Evolutionary conservation across 1,140 invertebrate genomes (phyloP).

Genomic region (Octopus bimaculoides): DNA sequence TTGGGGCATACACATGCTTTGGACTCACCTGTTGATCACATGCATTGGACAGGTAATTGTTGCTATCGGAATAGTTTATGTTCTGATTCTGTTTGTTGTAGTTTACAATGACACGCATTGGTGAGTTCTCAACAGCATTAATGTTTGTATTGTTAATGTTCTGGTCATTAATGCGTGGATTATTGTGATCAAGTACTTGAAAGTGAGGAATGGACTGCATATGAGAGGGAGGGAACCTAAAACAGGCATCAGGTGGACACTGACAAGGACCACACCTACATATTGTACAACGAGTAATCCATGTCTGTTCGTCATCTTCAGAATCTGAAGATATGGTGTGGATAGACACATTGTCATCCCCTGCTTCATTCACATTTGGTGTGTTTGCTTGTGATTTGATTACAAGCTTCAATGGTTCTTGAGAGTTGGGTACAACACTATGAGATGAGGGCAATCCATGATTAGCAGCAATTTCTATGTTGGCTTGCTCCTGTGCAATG

Average conservation of each 20-base stretch:
- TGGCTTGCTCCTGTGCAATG: neutral
- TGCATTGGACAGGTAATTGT: neutral
- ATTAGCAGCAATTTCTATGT: neutral
- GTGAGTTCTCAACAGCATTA: neutral
- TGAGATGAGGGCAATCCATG: neutral
- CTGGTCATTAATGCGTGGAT: neutral
- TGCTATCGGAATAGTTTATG: neutral
- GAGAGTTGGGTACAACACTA: neutral
- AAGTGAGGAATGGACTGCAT: neutral
- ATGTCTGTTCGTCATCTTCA: neutral
- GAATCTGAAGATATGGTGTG: constrained; percentile 10
- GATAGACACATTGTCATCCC: constrained; percentile 4
- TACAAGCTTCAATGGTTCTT: neutral
- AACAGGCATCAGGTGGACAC: neutral
- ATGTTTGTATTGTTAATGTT: neutral
- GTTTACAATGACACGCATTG: neutral
- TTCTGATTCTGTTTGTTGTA: neutral
- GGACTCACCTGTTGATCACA: neutral
- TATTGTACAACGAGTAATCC: neutral
- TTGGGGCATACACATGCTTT: constrained; percentile 4
- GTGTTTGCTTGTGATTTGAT: neutral
- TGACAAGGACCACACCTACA: neutral
- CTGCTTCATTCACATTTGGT: neutral
- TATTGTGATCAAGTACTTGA: neutral
- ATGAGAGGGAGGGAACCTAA: neutral